phyloP scores from a whole-genome alignment of 2,888 invertebrate species.

The Xestia rhomboidea region DNA sequence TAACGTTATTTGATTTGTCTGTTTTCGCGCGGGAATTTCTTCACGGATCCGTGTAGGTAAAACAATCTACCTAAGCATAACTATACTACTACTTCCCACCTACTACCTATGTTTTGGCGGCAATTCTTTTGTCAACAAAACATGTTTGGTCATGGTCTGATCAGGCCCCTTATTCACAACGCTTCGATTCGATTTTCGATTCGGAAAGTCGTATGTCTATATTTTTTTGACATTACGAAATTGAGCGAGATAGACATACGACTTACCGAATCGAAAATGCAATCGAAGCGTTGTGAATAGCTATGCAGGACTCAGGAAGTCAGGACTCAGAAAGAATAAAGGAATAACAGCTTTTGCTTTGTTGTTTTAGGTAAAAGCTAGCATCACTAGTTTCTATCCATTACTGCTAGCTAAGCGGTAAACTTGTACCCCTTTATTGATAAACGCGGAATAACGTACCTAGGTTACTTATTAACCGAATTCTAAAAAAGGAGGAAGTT shows the following conservation, averaged over 20 bases:
- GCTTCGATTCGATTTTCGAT: too few species aligned
- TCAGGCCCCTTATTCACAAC: too few species aligned
- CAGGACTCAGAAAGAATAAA: neutral
- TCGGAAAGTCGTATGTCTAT: too few species aligned
- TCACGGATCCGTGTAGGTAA: neutral
- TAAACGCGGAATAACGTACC: neutral
- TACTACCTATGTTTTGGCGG: slow-evolving; percentile 40
- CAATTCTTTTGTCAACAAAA: neutral
- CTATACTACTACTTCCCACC: neutral
- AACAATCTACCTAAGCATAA: neutral
- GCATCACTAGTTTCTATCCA: neutral
- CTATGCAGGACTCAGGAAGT: too few species aligned
- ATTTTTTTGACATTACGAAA: too few species aligned
- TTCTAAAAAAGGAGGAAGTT: too few species aligned
- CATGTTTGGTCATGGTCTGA: neutral
- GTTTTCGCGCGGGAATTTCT: slow-evolving; percentile 7
- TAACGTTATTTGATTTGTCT: slow-evolving; percentile 6
- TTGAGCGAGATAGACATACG: too few species aligned
- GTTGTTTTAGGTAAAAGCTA: neutral
- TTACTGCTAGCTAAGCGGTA: neutral
- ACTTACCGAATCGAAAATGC: too few species aligned
- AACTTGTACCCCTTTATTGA: neutral
- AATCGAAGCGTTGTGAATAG: too few species aligned
- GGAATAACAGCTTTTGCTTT: neutral
- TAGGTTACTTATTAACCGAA: neutral